Evolutionary conservation across 2,797 vertebrate genomes (phyloP), one percentile per base, ranked within the genome.

Genomic region (Cossypha dichroa): DNA sequence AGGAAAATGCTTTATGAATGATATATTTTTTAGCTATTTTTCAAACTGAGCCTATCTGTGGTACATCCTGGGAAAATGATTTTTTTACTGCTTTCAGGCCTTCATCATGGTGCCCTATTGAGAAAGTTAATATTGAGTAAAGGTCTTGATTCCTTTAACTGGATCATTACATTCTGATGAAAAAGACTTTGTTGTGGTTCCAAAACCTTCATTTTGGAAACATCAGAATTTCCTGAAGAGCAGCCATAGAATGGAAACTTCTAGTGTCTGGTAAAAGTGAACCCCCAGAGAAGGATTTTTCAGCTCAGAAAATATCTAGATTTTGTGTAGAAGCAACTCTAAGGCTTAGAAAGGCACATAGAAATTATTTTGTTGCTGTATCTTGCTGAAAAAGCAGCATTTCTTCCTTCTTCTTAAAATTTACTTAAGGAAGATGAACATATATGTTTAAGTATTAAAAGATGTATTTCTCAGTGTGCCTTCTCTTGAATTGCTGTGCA

Each of bases 321-420:
- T 92, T 91, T 69, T 86, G 16, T 62, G 66, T 82, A 88, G 41
- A 26, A 96, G 77, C 59, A 93, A 38, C 85, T 78, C 20, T 4
- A 66, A 91, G 60, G 59, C 43, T 94, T 95, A 96, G 40, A 82
- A 96, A 95, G 86, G 16, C 56, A 94, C 31, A 51, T 34, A 86
- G 72, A 51, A 97, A 95, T 95, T 76, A 93, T 94, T 94, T 95
- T 87, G 13, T 59, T 96, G 88, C 62, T 93, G 16, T 91, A 75
- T 91, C 95, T 75, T 75, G 59, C 83, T 95, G 83, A 96, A 97
- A 95, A 95, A 26, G 81, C 31, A 90, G 15, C 19, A 90, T 93
- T 94, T 96, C 93, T 93, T 96, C 58, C 93, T 97, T 96, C 63
- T 63, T 68, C 16, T 16, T 26, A 25, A 68, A 60, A 62, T 59